Evolutionary conservation across 2,888 invertebrate species (phyloP).

Genomic region (Gymnoscelis rufifasciata): DNA sequence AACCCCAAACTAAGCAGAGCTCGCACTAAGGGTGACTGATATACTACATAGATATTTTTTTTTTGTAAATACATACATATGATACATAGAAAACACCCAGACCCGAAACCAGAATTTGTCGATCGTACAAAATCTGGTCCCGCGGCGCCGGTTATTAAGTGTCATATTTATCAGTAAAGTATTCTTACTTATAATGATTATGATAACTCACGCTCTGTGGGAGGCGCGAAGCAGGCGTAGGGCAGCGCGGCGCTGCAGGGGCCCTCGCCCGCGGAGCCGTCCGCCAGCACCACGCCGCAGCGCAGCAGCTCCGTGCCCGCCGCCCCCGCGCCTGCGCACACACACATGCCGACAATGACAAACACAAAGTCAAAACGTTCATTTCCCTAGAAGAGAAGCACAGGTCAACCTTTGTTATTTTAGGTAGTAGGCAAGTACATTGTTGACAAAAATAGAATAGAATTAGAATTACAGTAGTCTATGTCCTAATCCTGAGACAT

Average conservation of each 20-base stretch:
- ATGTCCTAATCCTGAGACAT: background rate
- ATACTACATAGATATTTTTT: no score
- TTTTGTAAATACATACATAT: no score
- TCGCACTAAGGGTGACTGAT: no score
- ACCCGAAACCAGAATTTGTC: no score
- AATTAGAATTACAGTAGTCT: no score
- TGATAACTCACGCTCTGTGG: background rate
- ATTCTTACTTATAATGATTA: no score
- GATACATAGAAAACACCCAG: no score
- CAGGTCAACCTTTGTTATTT: background rate
- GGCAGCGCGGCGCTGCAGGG: background rate
- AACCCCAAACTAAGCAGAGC: no score
- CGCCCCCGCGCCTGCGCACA: background rate
- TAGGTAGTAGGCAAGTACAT: background rate
- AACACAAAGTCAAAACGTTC: background rate
- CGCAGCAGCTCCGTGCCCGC: background rate
- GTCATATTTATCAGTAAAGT: no score
- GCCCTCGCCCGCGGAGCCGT: background rate
- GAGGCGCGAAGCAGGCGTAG: background rate
- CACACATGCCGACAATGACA: background rate
- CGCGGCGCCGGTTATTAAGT: no score
- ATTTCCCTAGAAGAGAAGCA: background rate
- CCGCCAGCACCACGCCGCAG: background rate
- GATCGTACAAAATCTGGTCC: no score
- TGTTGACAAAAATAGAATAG: no score